phyloP scores from a whole-genome alignment of 2,797 vertebrate genomes.

The Lithobates pipiens region DNA sequence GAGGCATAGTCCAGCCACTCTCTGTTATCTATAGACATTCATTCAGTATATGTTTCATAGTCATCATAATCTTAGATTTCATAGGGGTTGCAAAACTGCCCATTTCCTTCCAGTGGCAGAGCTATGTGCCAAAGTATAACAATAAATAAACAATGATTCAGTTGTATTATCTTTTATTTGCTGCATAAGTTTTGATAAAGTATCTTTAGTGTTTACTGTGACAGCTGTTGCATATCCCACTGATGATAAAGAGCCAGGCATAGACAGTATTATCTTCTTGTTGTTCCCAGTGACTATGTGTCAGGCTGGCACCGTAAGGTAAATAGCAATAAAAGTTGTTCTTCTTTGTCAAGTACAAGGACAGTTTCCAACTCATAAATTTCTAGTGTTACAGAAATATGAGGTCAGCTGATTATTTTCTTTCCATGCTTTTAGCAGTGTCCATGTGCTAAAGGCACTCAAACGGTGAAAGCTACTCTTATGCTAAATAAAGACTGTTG shows the following conservation, averaged over 20 bases:
- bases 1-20: no score
- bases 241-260: conserved; percentile 58
- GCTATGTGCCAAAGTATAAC: conserved; percentile 38
- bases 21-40: no score
- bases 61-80: not conserved
- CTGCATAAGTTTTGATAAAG: conserved; percentile 33
- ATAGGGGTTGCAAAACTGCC: not conserved
- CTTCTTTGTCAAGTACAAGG: conserved; percentile 60
- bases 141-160: conserved; percentile 54
- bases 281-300: conserved; percentile 51
- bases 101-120: conserved; percentile 26
- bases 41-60: no score
- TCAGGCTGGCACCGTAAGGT: conserved; percentile 48
- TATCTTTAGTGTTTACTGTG: conserved; percentile 62
- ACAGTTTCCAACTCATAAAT: conserved; percentile 44
- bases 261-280: conserved; percentile 57
- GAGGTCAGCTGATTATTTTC: not conserved
- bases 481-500: no score
- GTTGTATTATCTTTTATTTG: conserved; percentile 57
- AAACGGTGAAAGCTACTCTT: not conserved
- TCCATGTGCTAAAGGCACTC: not conserved
- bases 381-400: conserved; percentile 27
- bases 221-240: conserved; percentile 62
- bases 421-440: not conserved
- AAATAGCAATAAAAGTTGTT: conserved; percentile 43